Evolutionary conservation across 1,140 invertebrate genomes (phyloP).

Genomic region (Penaeus chinensis): DNA sequence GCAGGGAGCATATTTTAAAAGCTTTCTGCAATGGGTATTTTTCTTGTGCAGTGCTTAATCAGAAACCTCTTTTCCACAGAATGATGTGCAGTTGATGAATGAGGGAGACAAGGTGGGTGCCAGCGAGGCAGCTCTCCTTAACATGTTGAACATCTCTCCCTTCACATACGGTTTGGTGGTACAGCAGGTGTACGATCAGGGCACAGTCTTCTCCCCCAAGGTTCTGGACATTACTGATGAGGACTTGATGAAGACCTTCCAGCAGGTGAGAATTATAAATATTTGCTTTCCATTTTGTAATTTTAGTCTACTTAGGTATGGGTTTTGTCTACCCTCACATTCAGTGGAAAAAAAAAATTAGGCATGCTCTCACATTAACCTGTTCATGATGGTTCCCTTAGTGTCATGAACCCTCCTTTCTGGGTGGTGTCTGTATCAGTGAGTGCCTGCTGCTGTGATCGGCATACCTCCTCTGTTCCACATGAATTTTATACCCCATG

Average conservation of each 20-base stretch:
- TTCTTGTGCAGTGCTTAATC: too few relatives aligned
- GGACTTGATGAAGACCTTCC: slow-evolving; percentile 90
- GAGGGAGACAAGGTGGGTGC: slow-evolving; percentile 97
- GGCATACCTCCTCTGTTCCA: too few relatives aligned
- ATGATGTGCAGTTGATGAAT: slow-evolving; percentile 94
- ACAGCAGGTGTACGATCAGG: slow-evolving; percentile 93
- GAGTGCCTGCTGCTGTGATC: too few relatives aligned
- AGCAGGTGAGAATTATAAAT: slow-evolving; percentile 67
- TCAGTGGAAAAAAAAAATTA: too few relatives aligned
- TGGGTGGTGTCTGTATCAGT: too few relatives aligned
- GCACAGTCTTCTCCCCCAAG: slow-evolving; percentile 95
- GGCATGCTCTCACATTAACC: too few relatives aligned
- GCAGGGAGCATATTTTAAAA: too few relatives aligned
- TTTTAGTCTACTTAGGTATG: slow-evolving; percentile 12
- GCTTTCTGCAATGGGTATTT: too few relatives aligned
- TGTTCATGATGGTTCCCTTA: too few relatives aligned
- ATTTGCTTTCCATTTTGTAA: background rate
- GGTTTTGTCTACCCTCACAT: background rate
- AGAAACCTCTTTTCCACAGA: slow-evolving; percentile 70
- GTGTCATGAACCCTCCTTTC: too few relatives aligned
- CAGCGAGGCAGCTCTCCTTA: slow-evolving; percentile 97
- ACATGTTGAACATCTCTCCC: slow-evolving; percentile 99
- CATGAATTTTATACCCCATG: too few relatives aligned
- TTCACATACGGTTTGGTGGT: slow-evolving; percentile 98
- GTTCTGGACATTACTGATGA: slow-evolving; percentile 98